Conservation (phyloP, 2,888 invertebrate genomes). For the Leucoptera coffeella region DNA sequence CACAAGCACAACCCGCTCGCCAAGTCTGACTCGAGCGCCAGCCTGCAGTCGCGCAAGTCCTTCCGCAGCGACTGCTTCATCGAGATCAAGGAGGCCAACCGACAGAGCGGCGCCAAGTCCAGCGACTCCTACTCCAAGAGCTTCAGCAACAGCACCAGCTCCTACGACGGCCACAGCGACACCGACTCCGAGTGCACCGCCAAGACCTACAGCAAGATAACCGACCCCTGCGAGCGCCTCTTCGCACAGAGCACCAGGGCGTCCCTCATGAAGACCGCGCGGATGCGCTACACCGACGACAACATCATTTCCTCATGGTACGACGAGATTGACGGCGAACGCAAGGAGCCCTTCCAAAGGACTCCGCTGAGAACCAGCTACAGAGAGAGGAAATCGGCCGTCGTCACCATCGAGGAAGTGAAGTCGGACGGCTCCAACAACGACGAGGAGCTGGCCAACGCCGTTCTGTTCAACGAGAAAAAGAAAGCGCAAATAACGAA, state of each 20-base stretch:
- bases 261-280: conserved; percentile 54
- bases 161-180: conserved; percentile 61
- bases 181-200: conserved; percentile 57
- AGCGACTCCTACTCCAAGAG: conserved; percentile 34
- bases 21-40: conserved; percentile 40
- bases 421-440: conserved; percentile 34
- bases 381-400: conserved; percentile 35
- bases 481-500: conserved; percentile 18
- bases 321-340: conserved; percentile 41
- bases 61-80: conserved; percentile 33
- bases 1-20: conserved; percentile 33
- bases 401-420: conserved; percentile 44
- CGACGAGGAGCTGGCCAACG: conserved; percentile 27
- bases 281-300: conserved; percentile 53
- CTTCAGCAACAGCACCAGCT: conserved; percentile 57
- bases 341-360: conserved; percentile 26
- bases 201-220: conserved; percentile 22
- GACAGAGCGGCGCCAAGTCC: conserved; percentile 16
- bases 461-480: conserved; percentile 31
- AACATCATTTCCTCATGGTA: conserved; percentile 20
- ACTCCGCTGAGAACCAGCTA: conserved; percentile 32
- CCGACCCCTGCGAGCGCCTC: conserved; percentile 43
- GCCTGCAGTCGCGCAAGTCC: conserved; percentile 36
- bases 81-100: conserved; percentile 34
- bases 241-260: conserved; percentile 55